Evolutionary conservation across 2,797 vertebrate genomes (phyloP).

Genomic region (Centropyge bicolor): DNA sequence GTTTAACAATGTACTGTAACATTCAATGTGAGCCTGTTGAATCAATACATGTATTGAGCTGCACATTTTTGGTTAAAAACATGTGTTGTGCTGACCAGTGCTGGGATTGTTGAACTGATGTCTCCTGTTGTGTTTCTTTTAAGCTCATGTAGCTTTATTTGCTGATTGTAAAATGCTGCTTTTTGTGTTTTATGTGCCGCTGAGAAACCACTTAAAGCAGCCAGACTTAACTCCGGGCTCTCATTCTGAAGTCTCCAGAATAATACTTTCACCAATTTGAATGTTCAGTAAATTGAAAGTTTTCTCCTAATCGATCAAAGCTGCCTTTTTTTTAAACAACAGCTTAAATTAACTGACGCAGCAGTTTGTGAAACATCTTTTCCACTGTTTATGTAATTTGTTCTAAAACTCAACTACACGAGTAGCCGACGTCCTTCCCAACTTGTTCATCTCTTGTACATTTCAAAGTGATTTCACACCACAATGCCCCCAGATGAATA

Average conservation of each 20-base stretch:
- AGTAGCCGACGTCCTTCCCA: constrained; percentile 28
- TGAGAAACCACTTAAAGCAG: constrained; percentile 9
- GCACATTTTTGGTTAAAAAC: neutral
- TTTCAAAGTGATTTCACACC: constrained; percentile 70
- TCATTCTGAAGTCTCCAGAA: neutral
- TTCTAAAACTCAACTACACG: constrained; percentile 11
- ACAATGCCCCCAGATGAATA: constrained; percentile 55
- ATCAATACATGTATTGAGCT: neutral
- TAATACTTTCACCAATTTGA: neutral
- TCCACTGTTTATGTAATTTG: constrained; percentile 13
- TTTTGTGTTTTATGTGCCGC: constrained; percentile 16
- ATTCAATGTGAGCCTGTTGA: constrained; percentile 8
- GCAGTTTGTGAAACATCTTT: neutral
- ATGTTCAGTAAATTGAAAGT: neutral
- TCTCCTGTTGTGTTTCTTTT: neutral
- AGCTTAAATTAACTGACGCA: neutral
- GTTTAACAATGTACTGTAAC: constrained; percentile 1
- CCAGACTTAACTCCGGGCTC: neutral
- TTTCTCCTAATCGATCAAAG: neutral
- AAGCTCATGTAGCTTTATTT: neutral
- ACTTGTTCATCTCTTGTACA: constrained; percentile 56
- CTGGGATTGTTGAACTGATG: neutral
- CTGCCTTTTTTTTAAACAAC: neutral
- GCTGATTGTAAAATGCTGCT: neutral
- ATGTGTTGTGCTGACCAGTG: neutral